phyloP scores from a whole-genome alignment of 2,888 invertebrate genomes.

The Leptinotarsa peninsularis region DNA sequence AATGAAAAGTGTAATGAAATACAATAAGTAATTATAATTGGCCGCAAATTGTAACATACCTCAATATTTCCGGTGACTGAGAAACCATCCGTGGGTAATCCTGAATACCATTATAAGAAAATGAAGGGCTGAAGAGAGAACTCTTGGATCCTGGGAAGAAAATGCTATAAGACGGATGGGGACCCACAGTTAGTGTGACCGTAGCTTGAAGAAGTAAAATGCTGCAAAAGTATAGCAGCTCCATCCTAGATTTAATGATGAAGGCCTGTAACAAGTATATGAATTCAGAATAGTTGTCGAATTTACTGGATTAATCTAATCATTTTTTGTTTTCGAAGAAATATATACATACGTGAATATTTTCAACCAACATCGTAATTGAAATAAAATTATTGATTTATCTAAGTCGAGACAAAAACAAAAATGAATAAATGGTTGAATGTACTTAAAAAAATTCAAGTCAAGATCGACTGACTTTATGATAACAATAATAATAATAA shows the following conservation, averaged over 20 bases:
- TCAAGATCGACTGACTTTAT: too few relatives aligned
- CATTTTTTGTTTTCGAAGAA: too few relatives aligned
- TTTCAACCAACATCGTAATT: too few relatives aligned
- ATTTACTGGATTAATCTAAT: background rate
- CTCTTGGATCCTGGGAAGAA: constrained; percentile 27
- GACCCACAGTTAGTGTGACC: constrained; percentile 6
- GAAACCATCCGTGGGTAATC: background rate
- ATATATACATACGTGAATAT: too few relatives aligned
- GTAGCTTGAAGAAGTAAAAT: constrained; percentile 20
- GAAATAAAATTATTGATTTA: too few relatives aligned
- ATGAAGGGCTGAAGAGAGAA: constrained; percentile 1
- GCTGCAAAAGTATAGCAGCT: background rate
- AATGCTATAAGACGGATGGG: constrained; percentile 32
- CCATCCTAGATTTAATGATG: background rate
- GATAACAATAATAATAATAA: too few relatives aligned
- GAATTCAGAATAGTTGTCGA: background rate
- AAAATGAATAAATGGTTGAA: too few relatives aligned
- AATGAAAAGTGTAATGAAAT: background rate
- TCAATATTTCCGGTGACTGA: background rate
- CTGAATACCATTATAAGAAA: background rate
- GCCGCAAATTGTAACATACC: background rate
- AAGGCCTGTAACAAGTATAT: background rate
- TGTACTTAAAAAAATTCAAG: too few relatives aligned
- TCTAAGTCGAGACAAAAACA: too few relatives aligned
- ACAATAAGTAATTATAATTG: too few relatives aligned